These are phyloP conservation scores for Papilio demoleus DNA, from an alignment of 2,888 invertebrate species.

Conservation along the genomic window DNA sequence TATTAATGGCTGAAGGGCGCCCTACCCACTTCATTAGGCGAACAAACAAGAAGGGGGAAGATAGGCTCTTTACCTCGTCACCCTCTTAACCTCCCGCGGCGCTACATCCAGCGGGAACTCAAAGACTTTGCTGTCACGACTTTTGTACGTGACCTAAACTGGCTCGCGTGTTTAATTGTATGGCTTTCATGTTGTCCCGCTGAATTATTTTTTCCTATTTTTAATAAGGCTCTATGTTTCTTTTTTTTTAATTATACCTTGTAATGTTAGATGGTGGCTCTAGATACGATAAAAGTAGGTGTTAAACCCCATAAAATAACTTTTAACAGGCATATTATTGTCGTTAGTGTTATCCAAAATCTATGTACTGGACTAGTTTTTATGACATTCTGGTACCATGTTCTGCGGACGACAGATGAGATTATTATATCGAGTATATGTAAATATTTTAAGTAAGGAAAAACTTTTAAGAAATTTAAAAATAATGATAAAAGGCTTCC, in stretches of 20 bases:
- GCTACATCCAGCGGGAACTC: constrained; percentile 35
- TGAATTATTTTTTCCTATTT: constrained; percentile 15
- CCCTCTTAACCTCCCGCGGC: constrained; percentile 65
- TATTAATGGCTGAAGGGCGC: constrained; percentile 68
- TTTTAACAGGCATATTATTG: too few species aligned
- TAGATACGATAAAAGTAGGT: neutral
- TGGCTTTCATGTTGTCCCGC: constrained; percentile 25
- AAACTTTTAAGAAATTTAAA: neutral
- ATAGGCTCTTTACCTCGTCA: constrained; percentile 67
- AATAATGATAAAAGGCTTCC: too few species aligned
- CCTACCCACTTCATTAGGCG: constrained; percentile 78
- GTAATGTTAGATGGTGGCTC: neutral
- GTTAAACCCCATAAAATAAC: too few species aligned
- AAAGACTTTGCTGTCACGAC: constrained; percentile 37
- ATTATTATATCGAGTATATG: neutral
- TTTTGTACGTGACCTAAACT: constrained; percentile 35
- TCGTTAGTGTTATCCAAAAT: too few species aligned
- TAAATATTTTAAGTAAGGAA: neutral
- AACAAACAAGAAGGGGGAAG: constrained; percentile 72
- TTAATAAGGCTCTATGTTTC: constrained; percentile 5
- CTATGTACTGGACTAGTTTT: neutral
- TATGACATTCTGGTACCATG: neutral
- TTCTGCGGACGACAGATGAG: neutral
- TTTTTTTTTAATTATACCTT: constrained; percentile 8
- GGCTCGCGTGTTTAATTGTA: constrained; percentile 35